A percentile compares a stretch with the other conserved stretches of the same genome.
phyloP scores from a whole-genome alignment of 1,140 invertebrate genomes.

The Drosophila seguyi region DNA sequence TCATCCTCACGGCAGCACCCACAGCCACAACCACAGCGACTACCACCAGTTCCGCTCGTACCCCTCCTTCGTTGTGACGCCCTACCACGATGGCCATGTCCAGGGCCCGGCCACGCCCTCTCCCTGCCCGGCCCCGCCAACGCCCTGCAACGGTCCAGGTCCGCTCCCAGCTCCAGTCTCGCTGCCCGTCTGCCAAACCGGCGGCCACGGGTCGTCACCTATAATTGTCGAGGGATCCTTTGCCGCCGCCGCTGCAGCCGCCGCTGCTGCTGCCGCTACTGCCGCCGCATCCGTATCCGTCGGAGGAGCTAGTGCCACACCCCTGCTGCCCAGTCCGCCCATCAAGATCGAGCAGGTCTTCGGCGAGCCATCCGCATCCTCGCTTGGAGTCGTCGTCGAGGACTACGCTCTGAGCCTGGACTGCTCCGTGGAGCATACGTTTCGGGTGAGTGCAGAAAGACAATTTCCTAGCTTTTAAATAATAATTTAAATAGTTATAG shows the following conservation, averaged over 20 bases:
- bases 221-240: conserved; percentile 75
- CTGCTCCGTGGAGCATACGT: conserved; percentile 69
- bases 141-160: conserved; percentile 51
- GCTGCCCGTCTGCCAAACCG: conserved; percentile 43
- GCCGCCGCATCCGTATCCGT: conserved; percentile 54
- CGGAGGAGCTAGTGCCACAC: conserved; percentile 26
- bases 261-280: conserved; percentile 54
- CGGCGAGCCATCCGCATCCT: conserved; percentile 63
- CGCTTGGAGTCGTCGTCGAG: conserved; percentile 61
- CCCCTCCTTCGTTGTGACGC: conserved; percentile 81
- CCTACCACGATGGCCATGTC: conserved; percentile 76
- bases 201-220: conserved; percentile 56
- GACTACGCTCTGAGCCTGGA: conserved; percentile 76
- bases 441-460: conserved; percentile 64
- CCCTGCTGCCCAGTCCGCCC: conserved; percentile 67
- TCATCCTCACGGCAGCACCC: conserved; percentile 70
- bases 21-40: conserved; percentile 49
- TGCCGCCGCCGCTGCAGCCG: conserved; percentile 52
- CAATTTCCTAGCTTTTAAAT: neutral
- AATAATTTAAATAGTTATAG: neutral
- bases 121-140: conserved; percentile 61
- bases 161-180: conserved; percentile 43
- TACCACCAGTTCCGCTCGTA: conserved; percentile 83
- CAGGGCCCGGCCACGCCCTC: conserved; percentile 57
- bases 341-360: conserved; percentile 83